A percentile compares a stretch with the other conserved stretches of the same genome.
Conservation (phyloP, 1,140 invertebrate genomes). For the Thaumetopoea pityocampa region DNA sequence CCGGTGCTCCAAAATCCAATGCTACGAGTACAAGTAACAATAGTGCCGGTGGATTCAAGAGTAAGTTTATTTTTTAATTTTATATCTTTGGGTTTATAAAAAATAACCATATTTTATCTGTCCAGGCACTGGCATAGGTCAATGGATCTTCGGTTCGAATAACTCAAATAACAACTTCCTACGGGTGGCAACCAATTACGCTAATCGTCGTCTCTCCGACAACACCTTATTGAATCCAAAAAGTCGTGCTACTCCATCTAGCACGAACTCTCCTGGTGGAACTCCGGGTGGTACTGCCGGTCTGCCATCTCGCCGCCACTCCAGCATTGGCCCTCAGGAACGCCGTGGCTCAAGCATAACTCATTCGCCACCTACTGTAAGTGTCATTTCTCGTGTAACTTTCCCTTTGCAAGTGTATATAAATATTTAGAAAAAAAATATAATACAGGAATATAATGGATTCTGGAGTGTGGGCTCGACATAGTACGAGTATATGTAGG, state of each 20-base stretch:
- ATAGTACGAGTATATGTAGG: slow-evolving; percentile 4
- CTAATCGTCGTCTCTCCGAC: slow-evolving; percentile 91
- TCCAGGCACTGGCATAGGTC: slow-evolving; percentile 74
- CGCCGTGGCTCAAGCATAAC: slow-evolving; percentile 89
- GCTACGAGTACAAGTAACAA: slow-evolving; percentile 20
- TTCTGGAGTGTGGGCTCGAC: too few relatives aligned
- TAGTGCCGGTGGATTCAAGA: slow-evolving; percentile 43
- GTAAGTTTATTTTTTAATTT: slow-evolving; percentile 29
- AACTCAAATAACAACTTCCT: slow-evolving; percentile 84
- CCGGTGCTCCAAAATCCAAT: slow-evolving; percentile 19
- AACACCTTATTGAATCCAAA: slow-evolving; percentile 94
- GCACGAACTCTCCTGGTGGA: slow-evolving; percentile 89
- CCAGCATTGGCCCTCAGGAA: slow-evolving; percentile 92
- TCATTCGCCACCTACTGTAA: slow-evolving; percentile 91
- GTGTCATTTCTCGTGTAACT: slow-evolving; percentile 29
- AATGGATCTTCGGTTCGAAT: slow-evolving; percentile 78
- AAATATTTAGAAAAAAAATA: slow-evolving; percentile 6
- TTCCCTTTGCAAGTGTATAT: slow-evolving; percentile 7
- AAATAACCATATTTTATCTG: slow-evolving; percentile 7
- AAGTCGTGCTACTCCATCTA: slow-evolving; percentile 89
- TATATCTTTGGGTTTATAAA: slow-evolving; percentile 12
- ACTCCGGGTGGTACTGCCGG: slow-evolving; percentile 84
- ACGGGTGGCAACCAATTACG: slow-evolving; percentile 84
- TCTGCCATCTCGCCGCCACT: slow-evolving; percentile 89
- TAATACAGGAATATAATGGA: slow-evolving; percentile 10